These are phyloP conservation scores for Lepidurus arcticus DNA, from an alignment of 1,140 invertebrate species.

Conservation along the genomic window DNA sequence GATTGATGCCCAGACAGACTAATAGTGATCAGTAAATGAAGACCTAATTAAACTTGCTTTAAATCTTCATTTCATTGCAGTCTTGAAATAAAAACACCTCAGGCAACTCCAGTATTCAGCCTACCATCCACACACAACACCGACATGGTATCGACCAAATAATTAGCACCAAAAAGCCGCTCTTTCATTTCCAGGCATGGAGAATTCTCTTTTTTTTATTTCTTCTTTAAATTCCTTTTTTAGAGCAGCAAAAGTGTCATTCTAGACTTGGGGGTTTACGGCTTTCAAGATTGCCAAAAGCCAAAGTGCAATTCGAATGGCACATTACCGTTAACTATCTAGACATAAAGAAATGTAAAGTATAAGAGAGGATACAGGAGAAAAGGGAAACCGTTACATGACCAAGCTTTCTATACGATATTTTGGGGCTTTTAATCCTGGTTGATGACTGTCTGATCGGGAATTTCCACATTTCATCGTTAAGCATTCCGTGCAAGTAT, in stretches of 20 bases:
- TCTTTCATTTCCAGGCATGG: background rate
- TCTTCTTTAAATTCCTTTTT: background rate
- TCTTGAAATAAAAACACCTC: background rate
- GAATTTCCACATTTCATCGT: background rate
- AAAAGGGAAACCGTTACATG: background rate
- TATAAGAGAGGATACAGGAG: background rate
- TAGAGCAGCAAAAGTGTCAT: background rate
- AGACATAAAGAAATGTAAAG: background rate
- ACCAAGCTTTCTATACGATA: background rate
- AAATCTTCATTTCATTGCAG: background rate
- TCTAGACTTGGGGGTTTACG: background rate
- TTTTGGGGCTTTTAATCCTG: background rate
- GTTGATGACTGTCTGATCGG: background rate
- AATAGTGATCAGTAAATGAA: background rate
- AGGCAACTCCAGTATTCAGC: background rate
- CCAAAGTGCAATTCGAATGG: background rate
- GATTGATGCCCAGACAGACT: background rate
- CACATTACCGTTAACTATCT: background rate
- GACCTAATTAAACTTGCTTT: background rate
- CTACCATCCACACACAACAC: background rate
- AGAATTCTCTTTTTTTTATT: background rate
- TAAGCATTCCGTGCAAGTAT: too few species aligned
- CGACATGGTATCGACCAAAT: background rate
- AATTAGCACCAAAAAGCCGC: constrained; percentile 2
- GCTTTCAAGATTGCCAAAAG: background rate